Conservation (phyloP, 1,140 invertebrate species). For the Amyelois transitella region DNA sequence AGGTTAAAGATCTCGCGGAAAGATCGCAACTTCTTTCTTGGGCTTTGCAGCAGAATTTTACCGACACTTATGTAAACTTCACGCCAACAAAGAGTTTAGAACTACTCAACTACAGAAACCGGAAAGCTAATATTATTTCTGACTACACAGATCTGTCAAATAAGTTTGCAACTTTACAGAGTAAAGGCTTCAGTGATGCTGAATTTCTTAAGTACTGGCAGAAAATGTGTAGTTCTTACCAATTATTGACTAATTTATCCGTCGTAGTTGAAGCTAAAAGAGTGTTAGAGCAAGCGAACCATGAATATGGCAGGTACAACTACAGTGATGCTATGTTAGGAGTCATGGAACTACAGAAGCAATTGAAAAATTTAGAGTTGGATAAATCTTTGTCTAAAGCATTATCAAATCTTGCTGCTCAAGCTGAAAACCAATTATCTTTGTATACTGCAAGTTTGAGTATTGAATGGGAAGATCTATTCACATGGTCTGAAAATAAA, state of each 20-base stretch:
- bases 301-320: slow-evolving; percentile 50
- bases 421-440: slow-evolving; percentile 50
- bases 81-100: slow-evolving; percentile 55
- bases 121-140: slow-evolving; percentile 42
- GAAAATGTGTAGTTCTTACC: slow-evolving; percentile 36
- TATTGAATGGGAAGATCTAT: slow-evolving; percentile 60
- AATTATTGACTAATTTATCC: slow-evolving; percentile 40
- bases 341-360: slow-evolving; percentile 38
- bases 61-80: slow-evolving; percentile 52
- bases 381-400: slow-evolving; percentile 44
- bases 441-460: slow-evolving; percentile 50
- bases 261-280: slow-evolving; percentile 42
- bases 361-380: slow-evolving; percentile 41
- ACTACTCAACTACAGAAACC: slow-evolving; percentile 56
- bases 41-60: slow-evolving; percentile 55
- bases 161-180: slow-evolving; percentile 33
- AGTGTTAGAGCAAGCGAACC: slow-evolving; percentile 41
- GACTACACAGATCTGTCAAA: slow-evolving; percentile 35
- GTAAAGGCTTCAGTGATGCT: slow-evolving; percentile 30
- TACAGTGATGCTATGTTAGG: slow-evolving; percentile 49
- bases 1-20: slow-evolving; percentile 49
- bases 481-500: slow-evolving; percentile 51
- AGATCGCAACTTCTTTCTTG: slow-evolving; percentile 54
- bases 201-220: slow-evolving; percentile 37
- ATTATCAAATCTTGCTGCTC: slow-evolving; percentile 34